These are phyloP conservation scores for Myiothlypis coronata DNA, from an alignment of 2,797 vertebrate species.

Conservation along the genomic window DNA sequence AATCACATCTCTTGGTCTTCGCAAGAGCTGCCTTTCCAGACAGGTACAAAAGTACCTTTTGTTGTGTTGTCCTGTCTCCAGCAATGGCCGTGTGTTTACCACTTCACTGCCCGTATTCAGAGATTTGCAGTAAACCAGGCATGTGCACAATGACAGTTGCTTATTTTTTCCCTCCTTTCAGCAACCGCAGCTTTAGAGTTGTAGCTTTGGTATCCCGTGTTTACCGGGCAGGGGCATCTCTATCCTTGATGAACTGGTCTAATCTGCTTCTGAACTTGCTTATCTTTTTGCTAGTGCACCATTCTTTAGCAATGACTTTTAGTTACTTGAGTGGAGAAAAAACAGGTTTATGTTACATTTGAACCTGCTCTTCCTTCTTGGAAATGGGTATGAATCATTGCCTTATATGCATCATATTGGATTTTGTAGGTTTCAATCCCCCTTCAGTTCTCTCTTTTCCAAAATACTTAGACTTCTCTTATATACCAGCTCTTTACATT, in stretches of 20 bases:
- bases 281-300: not conserved
- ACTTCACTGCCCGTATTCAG: not conserved
- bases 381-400: not conserved
- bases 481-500: not conserved
- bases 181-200: not conserved
- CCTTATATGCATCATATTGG: not conserved
- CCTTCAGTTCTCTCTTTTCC: not conserved
- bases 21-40: not conserved
- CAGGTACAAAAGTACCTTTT: not conserved
- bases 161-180: not conserved
- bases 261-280: not conserved
- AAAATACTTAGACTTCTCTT: not conserved
- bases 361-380: not conserved
- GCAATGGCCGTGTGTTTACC: not conserved
- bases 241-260: not conserved
- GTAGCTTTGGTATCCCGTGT: not conserved
- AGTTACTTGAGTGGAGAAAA: not conserved
- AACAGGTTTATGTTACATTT: not conserved
- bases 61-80: not conserved
- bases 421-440: not conserved
- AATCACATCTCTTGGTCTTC: not conserved
- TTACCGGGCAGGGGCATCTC: not conserved
- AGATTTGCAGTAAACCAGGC: not conserved
- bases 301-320: not conserved
- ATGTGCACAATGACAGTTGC: not conserved